Conservation (phyloP, 2,797 vertebrate genomes). For the Sebastes minor region DNA sequence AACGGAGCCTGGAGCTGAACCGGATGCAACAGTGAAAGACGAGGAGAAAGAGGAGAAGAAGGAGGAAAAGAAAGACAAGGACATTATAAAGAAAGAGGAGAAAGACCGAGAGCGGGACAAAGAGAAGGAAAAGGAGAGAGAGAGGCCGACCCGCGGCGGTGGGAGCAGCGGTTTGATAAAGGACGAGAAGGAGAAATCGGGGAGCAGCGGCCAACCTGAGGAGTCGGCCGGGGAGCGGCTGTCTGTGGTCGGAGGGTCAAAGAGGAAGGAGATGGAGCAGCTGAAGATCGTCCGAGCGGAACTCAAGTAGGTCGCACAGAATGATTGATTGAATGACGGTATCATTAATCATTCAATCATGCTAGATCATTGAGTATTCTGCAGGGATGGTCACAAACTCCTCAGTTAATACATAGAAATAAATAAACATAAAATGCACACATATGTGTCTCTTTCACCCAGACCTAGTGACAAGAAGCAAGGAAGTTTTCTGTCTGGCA, state of each 20-base stretch:
- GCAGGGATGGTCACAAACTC: background rate
- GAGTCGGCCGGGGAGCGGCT: conserved; percentile 75
- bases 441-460: background rate
- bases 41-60: conserved; percentile 88
- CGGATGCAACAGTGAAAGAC: conserved; percentile 86
- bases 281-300: conserved; percentile 92
- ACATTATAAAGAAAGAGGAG: conserved; percentile 84
- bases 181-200: conserved; percentile 82
- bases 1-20: conserved; percentile 79
- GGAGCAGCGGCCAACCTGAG: conserved; percentile 79
- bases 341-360: background rate
- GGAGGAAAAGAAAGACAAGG: conserved; percentile 79
- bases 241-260: conserved; percentile 84
- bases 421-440: background rate
- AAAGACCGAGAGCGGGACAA: conserved; percentile 83
- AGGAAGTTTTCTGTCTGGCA: background rate
- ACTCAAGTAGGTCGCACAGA: conserved; percentile 87
- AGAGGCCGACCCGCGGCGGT: conserved; percentile 69
- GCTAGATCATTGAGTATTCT: background rate
- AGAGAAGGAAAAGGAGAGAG: conserved; percentile 78
- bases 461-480: background rate
- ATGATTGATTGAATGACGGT: background rate
- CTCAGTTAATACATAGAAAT: background rate
- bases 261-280: conserved; percentile 94
- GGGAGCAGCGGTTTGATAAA: conserved; percentile 61